Evolutionary conservation across 2,797 vertebrate species (phyloP), one percentile per base, ranked within the genome.

Genomic region (Lepidocolaptes lacrymiger): DNA sequence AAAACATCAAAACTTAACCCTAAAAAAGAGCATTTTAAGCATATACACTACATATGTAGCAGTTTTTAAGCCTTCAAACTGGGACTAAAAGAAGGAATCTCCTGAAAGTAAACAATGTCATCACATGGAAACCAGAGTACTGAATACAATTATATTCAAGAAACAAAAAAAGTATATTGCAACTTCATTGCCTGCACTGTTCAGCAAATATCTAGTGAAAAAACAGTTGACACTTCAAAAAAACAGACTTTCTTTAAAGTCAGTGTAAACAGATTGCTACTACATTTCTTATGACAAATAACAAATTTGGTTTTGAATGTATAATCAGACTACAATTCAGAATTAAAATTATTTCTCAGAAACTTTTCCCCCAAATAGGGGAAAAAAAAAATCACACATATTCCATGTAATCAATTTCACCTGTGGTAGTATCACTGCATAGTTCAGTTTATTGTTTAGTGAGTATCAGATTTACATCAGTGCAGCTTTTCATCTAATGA

Each of bases 371-470:
- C n/a, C n/a, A n/a, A n/a, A n/a, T n/a, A n/a, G 10, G 23, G 26
- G 14, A 3, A 56, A 56, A 67, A 27, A 1, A 67, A 27, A 27
- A 1, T 0, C 3, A 11, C 26, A 67, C 10, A 51, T 51, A 83
- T 8, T 43, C 23, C n/a, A 76, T 7, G 24, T 1, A 61, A 48
- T 83, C 39, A 49, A 56, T 67, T 71, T 80, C 30, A 92, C 36
- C 37, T 75, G 48, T n/a, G 21, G 12, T 4, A 74, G 7, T 32
- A 46, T n/a, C 34, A 36, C 26, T 52, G 24, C 43, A 54, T 19
- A 63, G 15, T 43, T 77, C 37, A 73, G 28, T 39, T 82, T 41
- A 79, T 24, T 51, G 21, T 61, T 85, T 59, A n/a, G 3, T 19
- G 52, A 83, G n/a, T 44, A 83, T 22, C 52, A 73, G 32, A 63